These are phyloP conservation scores for Haplotaxodon microlepis DNA, from an alignment of 2,113 vertebrate genomes.

Conservation along the genomic window DNA sequence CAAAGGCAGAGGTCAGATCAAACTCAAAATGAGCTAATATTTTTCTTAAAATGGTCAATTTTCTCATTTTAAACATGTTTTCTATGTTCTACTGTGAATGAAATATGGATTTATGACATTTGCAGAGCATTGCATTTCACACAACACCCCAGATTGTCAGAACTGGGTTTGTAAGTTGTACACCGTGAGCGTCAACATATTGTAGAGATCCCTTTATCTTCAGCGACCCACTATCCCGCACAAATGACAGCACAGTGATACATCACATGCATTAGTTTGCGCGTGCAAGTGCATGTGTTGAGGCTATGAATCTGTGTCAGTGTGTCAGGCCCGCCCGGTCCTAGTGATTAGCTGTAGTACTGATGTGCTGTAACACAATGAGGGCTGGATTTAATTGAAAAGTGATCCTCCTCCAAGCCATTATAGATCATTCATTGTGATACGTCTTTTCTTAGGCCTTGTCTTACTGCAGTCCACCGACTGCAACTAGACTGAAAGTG, in stretches of 20 bases:
- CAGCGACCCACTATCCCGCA: not conserved
- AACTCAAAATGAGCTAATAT: not conserved
- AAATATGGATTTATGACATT: not conserved
- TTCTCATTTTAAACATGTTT: not conserved
- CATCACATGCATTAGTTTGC: not conserved
- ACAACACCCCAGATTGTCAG: not conserved
- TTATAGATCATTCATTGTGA: slow-evolving; percentile 21
- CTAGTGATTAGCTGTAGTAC: slow-evolving; percentile 13
- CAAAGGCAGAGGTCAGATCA: not conserved
- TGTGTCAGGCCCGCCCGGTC: slow-evolving; percentile 20
- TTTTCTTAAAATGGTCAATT: not conserved
- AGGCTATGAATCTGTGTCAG: slow-evolving; percentile 25
- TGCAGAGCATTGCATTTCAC: not conserved
- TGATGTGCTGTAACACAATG: slow-evolving; percentile 31
- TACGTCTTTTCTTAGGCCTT: slow-evolving; percentile 31
- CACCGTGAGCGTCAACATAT: not conserved
- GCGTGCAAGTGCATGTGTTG: not conserved
- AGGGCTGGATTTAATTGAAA: slow-evolving; percentile 44
- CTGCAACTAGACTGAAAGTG: slow-evolving; percentile 1
- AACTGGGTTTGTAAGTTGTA: not conserved
- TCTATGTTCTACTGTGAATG: not conserved
- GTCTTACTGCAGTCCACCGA: not conserved
- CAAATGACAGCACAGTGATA: not conserved
- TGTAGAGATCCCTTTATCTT: not conserved
- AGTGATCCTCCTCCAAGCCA: slow-evolving; percentile 6